phyloP scores from a whole-genome alignment of 2,888 invertebrate genomes.

The Noctua pronuba region DNA sequence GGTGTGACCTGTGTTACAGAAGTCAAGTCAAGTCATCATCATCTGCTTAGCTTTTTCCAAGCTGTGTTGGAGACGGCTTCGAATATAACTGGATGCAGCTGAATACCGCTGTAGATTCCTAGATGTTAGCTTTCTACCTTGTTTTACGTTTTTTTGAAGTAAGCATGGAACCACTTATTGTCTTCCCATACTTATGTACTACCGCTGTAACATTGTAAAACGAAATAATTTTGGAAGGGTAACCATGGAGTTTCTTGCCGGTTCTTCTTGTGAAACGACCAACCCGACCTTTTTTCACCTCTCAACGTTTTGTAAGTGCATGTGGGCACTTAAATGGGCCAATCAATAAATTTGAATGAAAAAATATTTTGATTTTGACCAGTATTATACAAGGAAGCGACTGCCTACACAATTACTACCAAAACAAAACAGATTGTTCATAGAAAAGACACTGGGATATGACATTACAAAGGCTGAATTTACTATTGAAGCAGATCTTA shows the following conservation, averaged over 20 bases:
- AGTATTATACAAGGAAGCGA: not conserved
- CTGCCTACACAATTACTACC: not conserved
- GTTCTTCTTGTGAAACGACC: not conserved
- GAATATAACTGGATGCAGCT: not conserved
- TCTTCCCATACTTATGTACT: not conserved
- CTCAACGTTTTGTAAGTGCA: not conserved
- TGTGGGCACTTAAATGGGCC: not conserved
- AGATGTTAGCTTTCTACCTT: not conserved
- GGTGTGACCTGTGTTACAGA: too few species aligned
- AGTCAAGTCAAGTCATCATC: too few species aligned
- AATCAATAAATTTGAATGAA: too few species aligned
- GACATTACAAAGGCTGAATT: not conserved
- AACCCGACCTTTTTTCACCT: not conserved
- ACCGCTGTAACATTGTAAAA: not conserved
- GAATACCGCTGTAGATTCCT: not conserved
- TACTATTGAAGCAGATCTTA: not conserved
- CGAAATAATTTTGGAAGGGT: not conserved
- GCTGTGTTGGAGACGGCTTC: not conserved
- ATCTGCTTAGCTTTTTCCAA: not conserved
- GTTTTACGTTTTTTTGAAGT: not conserved
- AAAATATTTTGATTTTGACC: not conserved
- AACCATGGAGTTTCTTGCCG: not conserved
- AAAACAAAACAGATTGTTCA: not conserved
- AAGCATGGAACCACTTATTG: not conserved
- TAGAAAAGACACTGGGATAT: not conserved